Evolutionary conservation across 2,797 vertebrate genomes (phyloP), one percentile per base, ranked within the genome.

Genomic region (Xenops minutus): DNA sequence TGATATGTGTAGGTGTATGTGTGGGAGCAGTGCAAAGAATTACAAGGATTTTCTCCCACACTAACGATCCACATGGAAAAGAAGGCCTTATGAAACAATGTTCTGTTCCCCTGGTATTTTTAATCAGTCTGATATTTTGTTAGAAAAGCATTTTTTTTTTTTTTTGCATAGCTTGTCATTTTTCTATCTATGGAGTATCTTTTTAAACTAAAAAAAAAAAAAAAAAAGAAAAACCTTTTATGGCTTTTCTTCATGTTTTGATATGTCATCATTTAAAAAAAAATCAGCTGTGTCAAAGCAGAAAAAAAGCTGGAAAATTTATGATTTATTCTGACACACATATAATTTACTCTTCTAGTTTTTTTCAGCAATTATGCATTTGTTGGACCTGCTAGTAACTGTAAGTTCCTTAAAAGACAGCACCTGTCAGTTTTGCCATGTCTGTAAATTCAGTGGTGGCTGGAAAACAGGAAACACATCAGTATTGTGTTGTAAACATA

Each of bases 21-120:
- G 98, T 98, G 97, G 98, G 98, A 97, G 97, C 94, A 96, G 97
- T 97, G 97, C 97, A 98, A 98, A 98, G 97, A 97, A 98, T 97
- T 97, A 97, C 96, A 98, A 98, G 96, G 97, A 97, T 98, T 98
- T 98, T 97, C 96, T 98, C 97, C 97, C 97, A 98, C 95, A 95
- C 74, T 96, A 96, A 95, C 92, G 55, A 97, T 97, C 96, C 96
- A 96, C 92, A 95, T 86, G 76, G 92, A 98, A 98, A 97, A 97
- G 93, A 96, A 79, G 93, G 75, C 90, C 95, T 97, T 95, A 97
- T 95, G 96, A 98, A 97, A 95, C 94, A 96, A 96, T 97, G 81
- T 97, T 97, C 94, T 97, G 85, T 96, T 98, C 82, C 68, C 76
- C 84, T 96, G 84, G 49, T 92, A 97, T 97, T 97, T 98, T 96